phyloP scores from a whole-genome alignment of 1,140 invertebrate species.

The Bradysia coprophila region DNA sequence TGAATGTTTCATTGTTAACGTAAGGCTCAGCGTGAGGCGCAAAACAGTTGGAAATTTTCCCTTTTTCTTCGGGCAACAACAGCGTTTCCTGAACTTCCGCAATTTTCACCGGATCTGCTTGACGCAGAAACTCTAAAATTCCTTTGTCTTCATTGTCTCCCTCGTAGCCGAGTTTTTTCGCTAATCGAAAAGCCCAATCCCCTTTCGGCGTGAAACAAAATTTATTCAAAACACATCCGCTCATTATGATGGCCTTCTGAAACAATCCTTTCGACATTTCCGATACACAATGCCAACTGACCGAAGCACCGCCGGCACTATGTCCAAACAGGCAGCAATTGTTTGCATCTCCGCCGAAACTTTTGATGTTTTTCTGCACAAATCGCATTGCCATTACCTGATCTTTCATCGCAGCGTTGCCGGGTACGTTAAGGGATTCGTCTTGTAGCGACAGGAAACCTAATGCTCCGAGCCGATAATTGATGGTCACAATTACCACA shows the following conservation, averaged over 20 bases:
- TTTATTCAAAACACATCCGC: conserved; percentile 17
- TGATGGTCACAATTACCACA: too few relatives aligned
- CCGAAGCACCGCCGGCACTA: conserved; percentile 26
- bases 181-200: conserved; percentile 18
- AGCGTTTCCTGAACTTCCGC: not conserved
- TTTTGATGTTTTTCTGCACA: conserved; percentile 39
- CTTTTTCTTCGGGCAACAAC: not conserved
- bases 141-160: conserved; percentile 13
- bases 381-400: conserved; percentile 30
- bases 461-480: too few relatives aligned
- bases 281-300: too few relatives aligned
- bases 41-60: not conserved
- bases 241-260: too few relatives aligned
- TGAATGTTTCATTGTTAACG: too few relatives aligned
- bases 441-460: conserved; percentile 34
- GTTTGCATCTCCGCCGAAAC: conserved; percentile 29
- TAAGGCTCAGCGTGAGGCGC: not conserved
- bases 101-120: conserved; percentile 2
- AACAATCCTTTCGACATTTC: too few relatives aligned
- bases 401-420: conserved; percentile 34
- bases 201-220: conserved; percentile 16
- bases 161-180: conserved; percentile 14
- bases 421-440: conserved; percentile 24
- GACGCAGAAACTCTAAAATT: conserved; percentile 14
- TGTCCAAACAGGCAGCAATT: conserved; percentile 26